Percentiles rank a stretch among this genome's conserved stretches.
Conservation (phyloP, 2,888 invertebrate species). For the Acleris cristana region DNA sequence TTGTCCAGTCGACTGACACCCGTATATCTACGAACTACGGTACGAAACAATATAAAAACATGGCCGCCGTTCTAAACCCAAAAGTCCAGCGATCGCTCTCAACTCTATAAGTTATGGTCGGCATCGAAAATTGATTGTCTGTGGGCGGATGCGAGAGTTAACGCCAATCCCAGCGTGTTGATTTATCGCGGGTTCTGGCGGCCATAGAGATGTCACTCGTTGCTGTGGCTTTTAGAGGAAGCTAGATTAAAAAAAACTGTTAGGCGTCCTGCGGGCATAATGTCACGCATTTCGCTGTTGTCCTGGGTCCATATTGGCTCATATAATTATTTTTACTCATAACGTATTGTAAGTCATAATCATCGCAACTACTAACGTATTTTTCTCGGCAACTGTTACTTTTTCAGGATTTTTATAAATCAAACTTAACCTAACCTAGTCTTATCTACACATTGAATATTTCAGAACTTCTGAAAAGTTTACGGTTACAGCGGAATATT, state of each 20-base stretch:
- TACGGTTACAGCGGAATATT: no score
- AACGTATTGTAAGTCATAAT: no score
- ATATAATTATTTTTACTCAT: no score
- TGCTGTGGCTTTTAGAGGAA: constrained; percentile 9
- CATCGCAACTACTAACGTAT: no score
- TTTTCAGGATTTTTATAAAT: no score
- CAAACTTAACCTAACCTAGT: no score
- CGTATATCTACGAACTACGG: background rate
- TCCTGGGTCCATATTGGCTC: no score
- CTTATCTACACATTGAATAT: no score
- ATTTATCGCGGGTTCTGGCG: constrained; percentile 45
- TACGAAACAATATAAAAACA: background rate
- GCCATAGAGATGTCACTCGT: constrained; percentile 15
- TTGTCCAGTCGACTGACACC: background rate
- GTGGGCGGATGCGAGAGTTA: constrained; percentile 56
- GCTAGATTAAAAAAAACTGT: background rate
- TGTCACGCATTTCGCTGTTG: no score
- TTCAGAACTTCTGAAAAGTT: no score
- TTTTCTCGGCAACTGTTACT: no score
- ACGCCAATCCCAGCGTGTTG: constrained; percentile 52
- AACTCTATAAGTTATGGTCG: constrained; percentile 59
- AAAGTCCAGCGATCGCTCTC: constrained; percentile 42
- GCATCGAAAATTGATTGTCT: constrained; percentile 56
- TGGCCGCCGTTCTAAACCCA: constrained; percentile 19
- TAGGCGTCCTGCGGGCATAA: no score